Percentiles rank a stretch among this genome's conserved stretches.
Conservation (phyloP, 2,113 vertebrate genomes). For the Zosterops borbonicus region DNA sequence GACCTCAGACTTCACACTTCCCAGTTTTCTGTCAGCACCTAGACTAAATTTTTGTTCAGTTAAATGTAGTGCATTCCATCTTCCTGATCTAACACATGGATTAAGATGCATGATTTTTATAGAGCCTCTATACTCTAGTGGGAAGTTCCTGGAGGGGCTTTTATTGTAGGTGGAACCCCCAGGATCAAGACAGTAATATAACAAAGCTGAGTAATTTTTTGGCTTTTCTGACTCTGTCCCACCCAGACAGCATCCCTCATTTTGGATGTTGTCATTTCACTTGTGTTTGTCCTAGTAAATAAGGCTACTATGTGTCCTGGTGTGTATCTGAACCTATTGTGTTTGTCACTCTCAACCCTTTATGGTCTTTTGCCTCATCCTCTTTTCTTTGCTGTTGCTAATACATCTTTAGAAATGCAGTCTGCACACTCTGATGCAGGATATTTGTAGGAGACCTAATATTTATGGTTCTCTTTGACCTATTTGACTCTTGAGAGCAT, state of each 20-base stretch:
- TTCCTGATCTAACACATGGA: conserved; percentile 13
- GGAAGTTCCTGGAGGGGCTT: background rate
- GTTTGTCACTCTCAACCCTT: background rate
- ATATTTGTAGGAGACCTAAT: background rate
- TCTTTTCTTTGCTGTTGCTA: background rate
- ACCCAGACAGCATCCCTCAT: background rate
- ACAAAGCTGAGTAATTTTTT: conserved; percentile 20
- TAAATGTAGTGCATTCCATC: conserved; percentile 12
- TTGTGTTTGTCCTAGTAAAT: background rate
- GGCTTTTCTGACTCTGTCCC: background rate
- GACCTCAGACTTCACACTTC: conserved; percentile 37
- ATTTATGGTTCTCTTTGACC: background rate
- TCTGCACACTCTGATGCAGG: background rate
- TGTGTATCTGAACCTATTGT: background rate
- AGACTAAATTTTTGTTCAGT: conserved; percentile 9
- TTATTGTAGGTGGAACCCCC: background rate
- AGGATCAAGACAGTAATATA: background rate
- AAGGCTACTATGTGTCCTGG: background rate
- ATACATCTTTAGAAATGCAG: background rate
- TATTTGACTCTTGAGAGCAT: background rate
- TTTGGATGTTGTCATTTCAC: background rate
- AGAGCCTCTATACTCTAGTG: background rate
- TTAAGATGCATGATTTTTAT: background rate
- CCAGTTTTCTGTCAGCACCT: conserved; percentile 42
- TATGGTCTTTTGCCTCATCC: background rate